A percentile compares a stretch with the other conserved stretches of the same genome.
Evolutionary conservation across 1,140 invertebrate species (phyloP).

Genomic region (Papilio xuthus): DNA sequence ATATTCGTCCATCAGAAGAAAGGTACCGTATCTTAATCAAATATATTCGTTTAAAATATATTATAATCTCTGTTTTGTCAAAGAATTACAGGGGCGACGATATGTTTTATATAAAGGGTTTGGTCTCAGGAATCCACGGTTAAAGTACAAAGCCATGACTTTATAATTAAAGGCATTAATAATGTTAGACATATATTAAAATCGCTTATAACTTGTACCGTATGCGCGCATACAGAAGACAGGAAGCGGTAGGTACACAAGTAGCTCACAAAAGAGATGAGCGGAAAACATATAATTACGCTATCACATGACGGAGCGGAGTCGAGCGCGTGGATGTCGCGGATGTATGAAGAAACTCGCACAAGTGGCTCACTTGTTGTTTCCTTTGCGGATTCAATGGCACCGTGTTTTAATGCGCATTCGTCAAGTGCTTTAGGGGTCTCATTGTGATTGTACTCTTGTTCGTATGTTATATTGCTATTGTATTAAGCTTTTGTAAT

Average conservation of each 20-base stretch:
- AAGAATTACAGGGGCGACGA: no score
- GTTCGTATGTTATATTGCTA: slow-evolving; percentile 28
- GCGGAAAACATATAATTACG: slow-evolving; percentile 78
- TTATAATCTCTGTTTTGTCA: no score
- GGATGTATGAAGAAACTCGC: slow-evolving; percentile 49
- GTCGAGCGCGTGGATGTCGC: slow-evolving; percentile 48
- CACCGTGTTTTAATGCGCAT: slow-evolving; percentile 45
- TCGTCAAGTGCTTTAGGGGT: slow-evolving; percentile 39
- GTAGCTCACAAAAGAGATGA: slow-evolving; percentile 66
- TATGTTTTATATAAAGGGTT: no score
- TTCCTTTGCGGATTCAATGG: slow-evolving; percentile 55
- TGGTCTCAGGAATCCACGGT: no score
- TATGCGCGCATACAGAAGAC: slow-evolving; percentile 47
- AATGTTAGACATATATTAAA: neutral
- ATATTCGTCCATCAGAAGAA: no score
- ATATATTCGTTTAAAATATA: no score
- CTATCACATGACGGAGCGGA: slow-evolving; percentile 65
- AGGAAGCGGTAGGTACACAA: slow-evolving; percentile 54
- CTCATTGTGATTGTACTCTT: slow-evolving; percentile 35
- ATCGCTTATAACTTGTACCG: slow-evolving; percentile 42
- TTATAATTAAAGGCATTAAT: neutral
- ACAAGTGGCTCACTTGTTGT: slow-evolving; percentile 65
- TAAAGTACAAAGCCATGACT: neutral
- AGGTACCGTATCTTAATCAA: no score
- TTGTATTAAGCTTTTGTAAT: slow-evolving; percentile 12